Percentiles rank a stretch among this genome's conserved stretches.
Conservation (phyloP, 1,140 invertebrate genomes). For the Heliconius hermathena region DNA sequence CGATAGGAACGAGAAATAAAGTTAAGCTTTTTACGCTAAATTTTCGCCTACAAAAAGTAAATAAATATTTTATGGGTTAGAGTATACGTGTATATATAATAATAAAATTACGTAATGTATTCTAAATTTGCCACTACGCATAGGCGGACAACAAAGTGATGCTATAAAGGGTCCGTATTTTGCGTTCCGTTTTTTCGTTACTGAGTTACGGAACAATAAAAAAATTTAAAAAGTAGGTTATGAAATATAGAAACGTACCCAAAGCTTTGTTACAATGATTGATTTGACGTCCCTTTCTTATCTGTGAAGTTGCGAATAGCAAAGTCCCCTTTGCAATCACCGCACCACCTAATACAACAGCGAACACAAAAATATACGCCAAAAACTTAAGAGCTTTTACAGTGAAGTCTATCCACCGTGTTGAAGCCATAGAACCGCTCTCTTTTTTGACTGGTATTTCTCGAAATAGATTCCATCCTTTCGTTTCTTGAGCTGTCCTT, state of each 20-base stretch:
- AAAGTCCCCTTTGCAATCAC: conserved; percentile 92
- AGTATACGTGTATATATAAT: no score
- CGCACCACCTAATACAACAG: conserved; percentile 89
- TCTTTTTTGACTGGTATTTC: conserved; percentile 93
- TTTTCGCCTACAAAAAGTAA: no score
- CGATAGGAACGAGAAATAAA: no score
- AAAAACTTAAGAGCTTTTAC: conserved; percentile 93
- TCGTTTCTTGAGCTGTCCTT: conserved; percentile 91
- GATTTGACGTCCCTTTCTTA: conserved; percentile 87
- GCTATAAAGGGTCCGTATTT: no score
- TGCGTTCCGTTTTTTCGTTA: not conserved
- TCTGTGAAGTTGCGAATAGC: conserved; percentile 94
- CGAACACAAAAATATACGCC: conserved; percentile 91
- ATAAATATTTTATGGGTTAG: no score
- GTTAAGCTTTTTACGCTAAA: no score
- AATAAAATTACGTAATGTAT: no score
- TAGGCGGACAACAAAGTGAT: no score
- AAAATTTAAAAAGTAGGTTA: no score
- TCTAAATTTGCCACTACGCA: no score
- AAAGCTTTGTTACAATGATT: conserved; percentile 90
- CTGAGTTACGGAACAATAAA: no score
- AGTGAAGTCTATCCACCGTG: conserved; percentile 90
- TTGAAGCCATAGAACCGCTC: conserved; percentile 92
- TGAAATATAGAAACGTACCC: conserved; percentile 77
- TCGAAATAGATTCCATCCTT: conserved; percentile 97